Percentiles rank a stretch among this genome's conserved stretches.
Evolutionary conservation across 2,797 vertebrate species (phyloP).

Genomic region (Xenops minutus): DNA sequence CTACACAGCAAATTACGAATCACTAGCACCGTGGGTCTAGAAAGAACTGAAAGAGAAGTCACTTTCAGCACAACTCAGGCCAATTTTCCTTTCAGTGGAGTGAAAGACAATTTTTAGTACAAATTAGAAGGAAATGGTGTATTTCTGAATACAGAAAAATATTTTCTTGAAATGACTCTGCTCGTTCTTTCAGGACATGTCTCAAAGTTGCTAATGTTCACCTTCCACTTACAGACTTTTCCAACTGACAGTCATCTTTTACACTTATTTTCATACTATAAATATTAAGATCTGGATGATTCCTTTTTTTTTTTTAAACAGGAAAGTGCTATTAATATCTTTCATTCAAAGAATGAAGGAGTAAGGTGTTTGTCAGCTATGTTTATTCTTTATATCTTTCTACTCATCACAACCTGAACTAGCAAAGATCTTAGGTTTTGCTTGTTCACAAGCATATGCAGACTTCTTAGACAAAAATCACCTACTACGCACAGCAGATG

Average conservation of each 20-base stretch:
- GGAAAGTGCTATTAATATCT: neutral
- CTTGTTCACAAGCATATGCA: neutral
- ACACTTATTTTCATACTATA: neutral
- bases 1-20: neutral
- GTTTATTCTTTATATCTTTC: neutral
- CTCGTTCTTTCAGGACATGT: accelerated
- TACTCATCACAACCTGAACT: neutral
- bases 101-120: neutral
- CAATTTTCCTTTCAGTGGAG: neutral
- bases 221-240: neutral
- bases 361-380: neutral
- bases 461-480: neutral
- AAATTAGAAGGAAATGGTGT: neutral
- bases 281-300: neutral
- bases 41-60: neutral
- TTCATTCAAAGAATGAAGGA: neutral
- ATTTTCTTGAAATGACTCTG: neutral
- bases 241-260: neutral
- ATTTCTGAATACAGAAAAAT: neutral
- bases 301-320: neutral
- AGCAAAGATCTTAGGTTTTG: neutral
- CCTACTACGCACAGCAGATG: neutral
- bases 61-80: neutral
- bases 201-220: neutral
- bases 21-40: neutral